Base-by-base conservation (phyloP, 2,113 vertebrate genomes). In the Alosa alosa region DNA sequence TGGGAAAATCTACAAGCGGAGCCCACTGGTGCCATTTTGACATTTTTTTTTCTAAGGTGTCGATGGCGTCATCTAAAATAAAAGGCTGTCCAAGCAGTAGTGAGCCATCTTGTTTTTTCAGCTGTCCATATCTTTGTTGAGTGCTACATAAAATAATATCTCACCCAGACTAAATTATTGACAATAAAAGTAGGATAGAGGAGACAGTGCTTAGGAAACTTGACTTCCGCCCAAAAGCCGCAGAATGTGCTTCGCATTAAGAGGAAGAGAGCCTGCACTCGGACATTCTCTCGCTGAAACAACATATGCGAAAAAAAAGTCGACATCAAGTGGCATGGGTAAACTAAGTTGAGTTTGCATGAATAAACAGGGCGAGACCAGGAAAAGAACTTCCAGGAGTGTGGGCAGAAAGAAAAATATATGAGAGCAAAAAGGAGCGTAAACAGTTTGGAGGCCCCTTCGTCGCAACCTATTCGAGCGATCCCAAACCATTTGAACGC, bases 41-140 rank as follows among this genome's bases (percentile, higher is more conserved):
- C 31, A 39, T 17, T 31, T 36, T 55, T 57, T 6, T 9, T 81
- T 50, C 39, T 52, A 41, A 20, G 3, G 68, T 41, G 13, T 85
- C 36, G 45, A 68, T 85, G 46, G 49, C 50, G 50, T 85, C 84
- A 64, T 85, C 25, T 78, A 13, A 78, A 78, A 31, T 11, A 78
- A 78, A 39, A 78, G 31, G 72, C 72, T 36, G 72, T 78, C 72
- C 13, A 78, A 78, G 72, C 72, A 55, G 49, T 41, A 50, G 45
- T 85, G 31, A 85, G 68, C n/a, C 22, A 52, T 85, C 84, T 41
- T 85, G 84, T 85, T 85, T 81, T 36, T 85, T 25, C 84, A 85
- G 84, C 84, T 85, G 84, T 25, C 13, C 45, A 50, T 78, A 39
- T 81, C 36, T 52, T 18, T 25, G 64, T 68, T 7, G 10, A 9